A percentile compares a stretch with the other conserved stretches of the same genome.
Conservation (phyloP, 2,797 vertebrate species). For the Threskiornis aethiopicus region DNA sequence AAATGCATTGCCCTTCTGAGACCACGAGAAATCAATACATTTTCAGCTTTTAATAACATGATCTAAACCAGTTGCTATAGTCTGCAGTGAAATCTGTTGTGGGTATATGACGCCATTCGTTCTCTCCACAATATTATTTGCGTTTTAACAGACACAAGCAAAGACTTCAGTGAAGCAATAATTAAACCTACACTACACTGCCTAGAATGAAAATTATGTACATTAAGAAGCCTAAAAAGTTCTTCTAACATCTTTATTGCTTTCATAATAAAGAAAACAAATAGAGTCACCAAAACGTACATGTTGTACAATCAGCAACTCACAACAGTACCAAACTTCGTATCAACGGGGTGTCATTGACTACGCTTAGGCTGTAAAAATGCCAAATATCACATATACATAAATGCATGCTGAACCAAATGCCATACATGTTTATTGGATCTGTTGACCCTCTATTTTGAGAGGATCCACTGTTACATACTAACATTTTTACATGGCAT, state of each 20-base stretch:
- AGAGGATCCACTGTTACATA: not conserved
- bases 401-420: not conserved
- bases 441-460: not conserved
- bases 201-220: constrained; percentile 17
- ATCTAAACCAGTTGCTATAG: constrained; percentile 47
- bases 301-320: not conserved
- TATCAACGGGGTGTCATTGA: not conserved
- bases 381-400: not conserved
- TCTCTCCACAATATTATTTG: constrained; percentile 16
- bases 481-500: not conserved
- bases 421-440: not conserved
- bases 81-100: constrained; percentile 36
- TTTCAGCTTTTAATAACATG: constrained; percentile 55
- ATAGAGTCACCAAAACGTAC: not conserved
- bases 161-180: not conserved
- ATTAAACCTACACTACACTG: constrained; percentile 17
- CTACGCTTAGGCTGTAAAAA: not conserved
- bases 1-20: constrained; percentile 41
- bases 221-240: not conserved
- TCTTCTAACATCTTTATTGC: not conserved
- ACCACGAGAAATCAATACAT: constrained; percentile 35
- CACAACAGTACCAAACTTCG: not conserved
- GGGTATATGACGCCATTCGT: constrained; percentile 6
- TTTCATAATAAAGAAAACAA: not conserved
- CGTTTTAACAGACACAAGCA: constrained; percentile 39